A percentile compares a stretch with the other conserved stretches of the same genome.
Evolutionary conservation across 2,113 vertebrate species (phyloP).

Genomic region (Aix galericulata): DNA sequence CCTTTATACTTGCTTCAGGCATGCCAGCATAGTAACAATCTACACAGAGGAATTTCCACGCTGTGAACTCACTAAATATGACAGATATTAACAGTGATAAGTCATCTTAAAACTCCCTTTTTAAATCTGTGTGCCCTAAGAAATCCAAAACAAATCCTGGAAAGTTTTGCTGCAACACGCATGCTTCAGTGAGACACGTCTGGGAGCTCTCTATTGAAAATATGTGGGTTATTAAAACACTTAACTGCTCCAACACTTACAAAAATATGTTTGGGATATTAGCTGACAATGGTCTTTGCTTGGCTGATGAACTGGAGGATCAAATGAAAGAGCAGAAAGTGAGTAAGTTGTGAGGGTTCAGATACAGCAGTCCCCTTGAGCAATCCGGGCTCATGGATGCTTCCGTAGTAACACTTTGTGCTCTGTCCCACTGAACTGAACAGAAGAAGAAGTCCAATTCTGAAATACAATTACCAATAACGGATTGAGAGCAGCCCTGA

Average conservation of each 20-base stretch:
- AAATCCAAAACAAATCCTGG: background rate
- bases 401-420: background rate
- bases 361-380: background rate
- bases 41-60: background rate
- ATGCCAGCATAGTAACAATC: background rate
- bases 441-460: background rate
- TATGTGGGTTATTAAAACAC: background rate
- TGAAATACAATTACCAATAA: background rate
- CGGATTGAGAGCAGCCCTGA: too few species aligned
- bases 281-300: background rate
- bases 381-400: background rate
- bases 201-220: background rate
- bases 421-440: background rate
- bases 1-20: background rate
- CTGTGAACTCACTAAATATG: background rate
- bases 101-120: background rate
- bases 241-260: background rate
- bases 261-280: background rate
- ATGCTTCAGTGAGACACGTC: background rate
- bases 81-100: background rate
- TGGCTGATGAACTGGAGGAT: background rate
- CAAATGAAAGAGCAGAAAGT: background rate
- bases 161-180: background rate
- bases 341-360: background rate
- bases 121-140: background rate